Base-by-base conservation (phyloP, 2,888 invertebrate species). In the Sinotaia quadrata region DNA sequence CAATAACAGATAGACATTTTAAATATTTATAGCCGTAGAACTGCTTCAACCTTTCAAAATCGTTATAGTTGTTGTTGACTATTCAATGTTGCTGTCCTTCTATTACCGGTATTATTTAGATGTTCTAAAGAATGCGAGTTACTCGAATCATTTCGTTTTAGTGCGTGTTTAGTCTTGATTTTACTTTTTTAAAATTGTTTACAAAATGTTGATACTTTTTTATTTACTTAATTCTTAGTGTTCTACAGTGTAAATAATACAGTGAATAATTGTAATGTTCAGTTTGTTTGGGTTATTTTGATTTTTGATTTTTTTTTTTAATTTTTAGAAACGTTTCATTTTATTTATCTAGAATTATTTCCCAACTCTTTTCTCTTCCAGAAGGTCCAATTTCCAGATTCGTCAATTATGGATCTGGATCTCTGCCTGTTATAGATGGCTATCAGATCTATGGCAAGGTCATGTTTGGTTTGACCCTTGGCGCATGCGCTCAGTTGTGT, bases 401-500 rank as follows among this genome's bases (percentile, higher is more conserved):
- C 71, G 79, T 86, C 33, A 85, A 84, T 75, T 86, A 83, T 58
- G 86, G 86, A 18, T 78, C 77, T 34, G 85, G 85, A 1, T 76
- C 78, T 10, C 71, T 86, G 67, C 81, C 80, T 7, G 78, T 80
- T 1, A 66, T 85, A 52, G 80, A 81, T 62, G 82, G 81, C 18
- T 75, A 78, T 36, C 82, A 82, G 37, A 79, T 85, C 5, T 84
- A 86, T 73, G 77, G 79, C 59, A 83, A 82, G 70, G 78, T 79
- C 29, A 76, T 84, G 65, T 75, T 81, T 33, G 85, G 85, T 1
- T 75, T 85, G 24, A 77, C 81, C 34, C 78, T 85, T 18, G 82
- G 81, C 63, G 83, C 83, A 54, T 86, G 86, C 68, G 85, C 85
- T 41, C 82, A 84, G 61, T 70, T 83, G 34, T 86, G 86, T 75